Conservation (phyloP, 2,113 vertebrate genomes). For the Sciurus niger region DNA sequence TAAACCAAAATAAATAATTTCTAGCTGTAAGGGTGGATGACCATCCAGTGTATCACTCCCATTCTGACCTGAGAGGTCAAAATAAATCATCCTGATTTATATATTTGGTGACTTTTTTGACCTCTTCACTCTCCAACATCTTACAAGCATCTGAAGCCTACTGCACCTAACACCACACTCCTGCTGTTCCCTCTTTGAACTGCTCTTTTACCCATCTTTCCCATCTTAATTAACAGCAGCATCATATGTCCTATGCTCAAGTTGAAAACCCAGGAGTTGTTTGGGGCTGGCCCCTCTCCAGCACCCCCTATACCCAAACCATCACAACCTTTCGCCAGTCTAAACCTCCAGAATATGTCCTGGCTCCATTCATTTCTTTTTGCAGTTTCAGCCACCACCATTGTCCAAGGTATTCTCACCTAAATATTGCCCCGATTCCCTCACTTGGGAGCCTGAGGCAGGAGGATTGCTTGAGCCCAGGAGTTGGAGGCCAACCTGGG, state of each 20-base stretch:
- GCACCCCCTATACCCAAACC: not conserved
- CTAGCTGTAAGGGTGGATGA: not conserved
- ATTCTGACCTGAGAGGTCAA: not conserved
- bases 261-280: not conserved
- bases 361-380: not conserved
- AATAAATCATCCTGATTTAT: not conserved
- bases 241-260: not conserved
- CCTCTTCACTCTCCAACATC: not conserved
- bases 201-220: not conserved
- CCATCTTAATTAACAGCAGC: not conserved
- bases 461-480: not conserved
- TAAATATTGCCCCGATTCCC: not conserved
- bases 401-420: not conserved
- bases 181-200: not conserved
- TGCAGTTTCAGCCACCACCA: not conserved
- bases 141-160: conserved; percentile 5
- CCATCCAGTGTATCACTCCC: not conserved
- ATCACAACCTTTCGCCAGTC: not conserved
- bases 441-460: not conserved
- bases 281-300: not conserved
- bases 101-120: not conserved
- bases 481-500: not conserved
- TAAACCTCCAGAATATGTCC: not conserved
- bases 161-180: not conserved
- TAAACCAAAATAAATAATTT: conserved; percentile 11